Evolutionary conservation across 2,888 invertebrate species (phyloP).

Genomic region (Luperina nickerlii): DNA sequence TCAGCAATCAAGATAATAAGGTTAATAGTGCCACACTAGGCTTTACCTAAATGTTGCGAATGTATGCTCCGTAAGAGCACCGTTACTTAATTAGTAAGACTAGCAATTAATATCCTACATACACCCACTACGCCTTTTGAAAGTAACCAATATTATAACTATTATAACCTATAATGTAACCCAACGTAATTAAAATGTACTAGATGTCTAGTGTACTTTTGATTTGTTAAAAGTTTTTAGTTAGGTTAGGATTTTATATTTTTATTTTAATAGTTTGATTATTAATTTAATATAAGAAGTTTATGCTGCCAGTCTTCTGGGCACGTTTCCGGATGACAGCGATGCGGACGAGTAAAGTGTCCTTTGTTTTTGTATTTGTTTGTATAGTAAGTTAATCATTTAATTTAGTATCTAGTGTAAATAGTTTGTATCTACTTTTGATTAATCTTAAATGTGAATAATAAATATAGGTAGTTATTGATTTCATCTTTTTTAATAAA

Average conservation of each 20-base stretch:
- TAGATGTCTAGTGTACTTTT: not conserved
- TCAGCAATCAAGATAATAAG: not conserved
- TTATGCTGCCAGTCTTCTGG: no score
- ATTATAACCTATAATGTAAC: not conserved
- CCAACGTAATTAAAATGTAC: not conserved
- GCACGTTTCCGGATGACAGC: no score
- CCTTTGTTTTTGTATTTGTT: no score
- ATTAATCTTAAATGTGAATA: no score
- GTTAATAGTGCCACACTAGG: not conserved
- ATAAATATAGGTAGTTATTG: no score
- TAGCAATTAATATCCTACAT: constrained; percentile 9
- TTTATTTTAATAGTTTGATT: no score
- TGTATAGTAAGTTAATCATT: no score
- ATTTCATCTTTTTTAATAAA: not conserved
- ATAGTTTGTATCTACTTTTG: no score
- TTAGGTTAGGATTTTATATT: no score
- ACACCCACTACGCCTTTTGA: not conserved
- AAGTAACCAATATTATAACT: constrained; percentile 3
- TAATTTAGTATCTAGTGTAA: no score
- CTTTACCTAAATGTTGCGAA: constrained; percentile 15
- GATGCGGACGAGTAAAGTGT: no score
- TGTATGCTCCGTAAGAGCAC: constrained; percentile 5
- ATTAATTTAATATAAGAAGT: not conserved
- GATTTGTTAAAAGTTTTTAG: no score
- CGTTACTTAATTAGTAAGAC: constrained; percentile 37